Percentiles rank a stretch among this genome's conserved stretches.
Conservation (phyloP, 2,113 vertebrate genomes). For the Dasyornis broadbenti region DNA sequence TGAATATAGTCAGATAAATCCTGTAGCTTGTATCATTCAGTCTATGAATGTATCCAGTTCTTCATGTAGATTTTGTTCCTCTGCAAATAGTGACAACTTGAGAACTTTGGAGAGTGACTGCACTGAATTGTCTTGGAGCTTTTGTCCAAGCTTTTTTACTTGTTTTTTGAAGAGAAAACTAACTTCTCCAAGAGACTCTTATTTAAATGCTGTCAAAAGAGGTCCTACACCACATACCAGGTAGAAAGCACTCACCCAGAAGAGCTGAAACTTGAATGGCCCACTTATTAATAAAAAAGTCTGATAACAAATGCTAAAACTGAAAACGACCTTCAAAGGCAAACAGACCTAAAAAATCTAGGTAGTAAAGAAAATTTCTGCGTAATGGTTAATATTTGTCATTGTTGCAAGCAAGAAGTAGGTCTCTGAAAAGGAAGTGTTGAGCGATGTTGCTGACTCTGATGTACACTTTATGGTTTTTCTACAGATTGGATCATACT, state of each 20-base stretch:
- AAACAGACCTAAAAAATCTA: not conserved
- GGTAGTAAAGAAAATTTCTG: not conserved
- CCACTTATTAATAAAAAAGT: not conserved
- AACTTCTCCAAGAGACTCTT: not conserved
- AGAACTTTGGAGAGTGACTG: not conserved
- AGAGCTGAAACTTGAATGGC: not conserved
- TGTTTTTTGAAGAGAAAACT: not conserved
- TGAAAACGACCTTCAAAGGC: not conserved
- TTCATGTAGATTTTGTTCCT: not conserved
- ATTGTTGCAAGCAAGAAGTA: not conserved
- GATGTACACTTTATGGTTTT: not conserved
- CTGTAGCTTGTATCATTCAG: not conserved
- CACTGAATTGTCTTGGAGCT: not conserved
- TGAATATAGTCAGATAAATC: not conserved
- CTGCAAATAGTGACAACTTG: not conserved
- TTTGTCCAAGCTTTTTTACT: not conserved
- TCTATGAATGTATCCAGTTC: not conserved
- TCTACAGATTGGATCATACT: conserved; percentile 92
- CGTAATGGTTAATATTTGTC: not conserved
- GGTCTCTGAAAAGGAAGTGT: not conserved
- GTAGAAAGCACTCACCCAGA: not conserved
- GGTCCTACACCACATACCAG: not conserved
- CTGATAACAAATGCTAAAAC: not conserved
- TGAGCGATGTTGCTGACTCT: not conserved
- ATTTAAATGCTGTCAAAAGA: not conserved